Evolutionary conservation across 2,113 vertebrate species (phyloP).

Genomic region (Elephas maximus): DNA sequence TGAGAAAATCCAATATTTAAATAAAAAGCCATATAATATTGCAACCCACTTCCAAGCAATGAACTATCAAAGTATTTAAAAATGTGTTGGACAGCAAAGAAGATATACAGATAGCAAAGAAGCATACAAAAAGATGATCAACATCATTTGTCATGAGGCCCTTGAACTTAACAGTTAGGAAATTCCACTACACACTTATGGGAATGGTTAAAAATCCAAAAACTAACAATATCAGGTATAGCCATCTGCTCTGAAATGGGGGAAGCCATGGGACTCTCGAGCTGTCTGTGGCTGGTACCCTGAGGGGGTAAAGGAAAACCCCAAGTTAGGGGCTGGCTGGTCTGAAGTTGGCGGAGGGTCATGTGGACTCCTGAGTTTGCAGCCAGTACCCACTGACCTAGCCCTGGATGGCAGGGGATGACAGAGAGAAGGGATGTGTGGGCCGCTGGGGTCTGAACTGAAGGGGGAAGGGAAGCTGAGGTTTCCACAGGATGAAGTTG

Average conservation of each 20-base stretch:
- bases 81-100: neutral
- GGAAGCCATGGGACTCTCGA: neutral
- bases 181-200: neutral
- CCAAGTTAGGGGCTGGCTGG: neutral
- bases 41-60: neutral
- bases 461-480: neutral
- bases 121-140: neutral
- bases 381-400: neutral
- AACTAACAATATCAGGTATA: neutral
- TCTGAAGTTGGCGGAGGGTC: neutral
- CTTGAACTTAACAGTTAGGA: neutral
- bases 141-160: neutral
- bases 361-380: neutral
- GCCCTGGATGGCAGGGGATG: neutral
- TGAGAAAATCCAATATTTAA: neutral
- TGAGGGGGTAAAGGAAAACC: neutral
- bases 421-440: neutral
- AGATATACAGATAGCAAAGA: neutral
- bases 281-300: neutral
- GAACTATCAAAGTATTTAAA: neutral
- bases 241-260: neutral
- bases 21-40: conserved; percentile 11
- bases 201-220: neutral
- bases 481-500: neutral
- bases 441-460: neutral